Conservation (phyloP, 2,888 invertebrate species). For the Theretra japonica region DNA sequence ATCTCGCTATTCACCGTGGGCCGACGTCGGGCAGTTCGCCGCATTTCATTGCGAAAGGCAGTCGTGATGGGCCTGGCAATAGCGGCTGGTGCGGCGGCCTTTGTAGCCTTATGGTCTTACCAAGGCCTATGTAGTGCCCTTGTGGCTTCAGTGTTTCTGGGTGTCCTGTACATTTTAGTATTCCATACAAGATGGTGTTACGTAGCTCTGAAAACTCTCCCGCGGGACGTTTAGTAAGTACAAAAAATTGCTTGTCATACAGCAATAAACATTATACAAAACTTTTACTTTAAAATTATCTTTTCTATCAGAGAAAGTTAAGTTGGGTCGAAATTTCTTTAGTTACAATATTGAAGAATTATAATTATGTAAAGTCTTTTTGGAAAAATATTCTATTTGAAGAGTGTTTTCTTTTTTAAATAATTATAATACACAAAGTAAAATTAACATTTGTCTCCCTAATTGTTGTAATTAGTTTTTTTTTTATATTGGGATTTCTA, state of each 20-base stretch:
- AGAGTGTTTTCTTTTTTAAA: no score
- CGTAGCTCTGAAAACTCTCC: slow-evolving; percentile 89
- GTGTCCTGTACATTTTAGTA: slow-evolving; percentile 86
- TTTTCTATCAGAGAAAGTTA: slow-evolving; percentile 14
- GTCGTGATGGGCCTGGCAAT: slow-evolving; percentile 74
- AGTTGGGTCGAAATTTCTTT: neutral
- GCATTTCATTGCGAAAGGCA: slow-evolving; percentile 79
- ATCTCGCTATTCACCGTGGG: slow-evolving; percentile 28
- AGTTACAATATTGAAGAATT: no score
- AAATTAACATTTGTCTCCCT: neutral
- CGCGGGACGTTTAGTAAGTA: slow-evolving; percentile 89
- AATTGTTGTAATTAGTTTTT: neutral
- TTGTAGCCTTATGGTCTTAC: slow-evolving; percentile 76
- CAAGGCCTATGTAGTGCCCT: slow-evolving; percentile 87
- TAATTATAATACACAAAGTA: neutral
- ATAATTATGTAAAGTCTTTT: neutral
- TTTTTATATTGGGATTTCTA: neutral
- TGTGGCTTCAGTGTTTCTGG: slow-evolving; percentile 84
- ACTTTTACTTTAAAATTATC: slow-evolving; percentile 12
- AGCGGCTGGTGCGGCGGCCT: slow-evolving; percentile 71
- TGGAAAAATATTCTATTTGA: neutral
- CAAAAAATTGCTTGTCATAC: slow-evolving; percentile 17
- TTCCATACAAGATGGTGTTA: slow-evolving; percentile 91
- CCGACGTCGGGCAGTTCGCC: slow-evolving; percentile 66
- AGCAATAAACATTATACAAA: slow-evolving; percentile 7